phyloP scores from a whole-genome alignment of 1,140 invertebrate species.

The Micrasema minimum region DNA sequence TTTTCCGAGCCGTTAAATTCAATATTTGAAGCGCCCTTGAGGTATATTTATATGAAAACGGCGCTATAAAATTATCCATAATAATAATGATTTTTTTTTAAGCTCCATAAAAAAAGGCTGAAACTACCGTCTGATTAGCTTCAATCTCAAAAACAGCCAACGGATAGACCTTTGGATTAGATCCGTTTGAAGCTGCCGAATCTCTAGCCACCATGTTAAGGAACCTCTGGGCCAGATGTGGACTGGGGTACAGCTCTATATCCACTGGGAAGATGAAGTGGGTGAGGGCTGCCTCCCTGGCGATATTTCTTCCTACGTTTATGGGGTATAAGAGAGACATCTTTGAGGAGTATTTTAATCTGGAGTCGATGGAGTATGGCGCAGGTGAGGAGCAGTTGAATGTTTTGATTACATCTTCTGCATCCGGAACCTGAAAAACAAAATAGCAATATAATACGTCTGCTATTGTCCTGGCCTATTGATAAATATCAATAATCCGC shows the following conservation, averaged over 20 bases:
- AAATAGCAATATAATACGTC: too few relatives aligned
- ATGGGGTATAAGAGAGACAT: conserved; percentile 87
- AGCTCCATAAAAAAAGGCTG: too few relatives aligned
- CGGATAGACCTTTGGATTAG: conserved; percentile 81
- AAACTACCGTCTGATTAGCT: conserved; percentile 55
- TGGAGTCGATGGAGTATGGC: conserved; percentile 76
- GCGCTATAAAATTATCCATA: too few relatives aligned
- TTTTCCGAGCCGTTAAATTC: too few relatives aligned
- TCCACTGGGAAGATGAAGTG: conserved; percentile 87
- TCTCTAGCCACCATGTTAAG: conserved; percentile 81
- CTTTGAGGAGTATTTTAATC: conserved; percentile 78
- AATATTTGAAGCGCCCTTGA: too few relatives aligned
- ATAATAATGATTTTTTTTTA: too few relatives aligned
- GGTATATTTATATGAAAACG: too few relatives aligned
- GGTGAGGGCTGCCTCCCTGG: conserved; percentile 83
- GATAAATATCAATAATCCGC: too few relatives aligned
- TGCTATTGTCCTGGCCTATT: too few relatives aligned
- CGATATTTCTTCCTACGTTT: conserved; percentile 87
- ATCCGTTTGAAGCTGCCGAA: conserved; percentile 68
- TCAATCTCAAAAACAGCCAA: conserved; percentile 86
- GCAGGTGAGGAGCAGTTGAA: conserved; percentile 74
- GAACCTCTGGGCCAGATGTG: conserved; percentile 78
- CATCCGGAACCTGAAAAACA: conserved; percentile 71
- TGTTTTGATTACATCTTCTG: conserved; percentile 68
- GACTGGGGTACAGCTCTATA: conserved; percentile 90